Evolutionary conservation across 2,113 vertebrate genomes (phyloP), one percentile per base, ranked within the genome.

Genomic region (Fregetta grallaria): DNA sequence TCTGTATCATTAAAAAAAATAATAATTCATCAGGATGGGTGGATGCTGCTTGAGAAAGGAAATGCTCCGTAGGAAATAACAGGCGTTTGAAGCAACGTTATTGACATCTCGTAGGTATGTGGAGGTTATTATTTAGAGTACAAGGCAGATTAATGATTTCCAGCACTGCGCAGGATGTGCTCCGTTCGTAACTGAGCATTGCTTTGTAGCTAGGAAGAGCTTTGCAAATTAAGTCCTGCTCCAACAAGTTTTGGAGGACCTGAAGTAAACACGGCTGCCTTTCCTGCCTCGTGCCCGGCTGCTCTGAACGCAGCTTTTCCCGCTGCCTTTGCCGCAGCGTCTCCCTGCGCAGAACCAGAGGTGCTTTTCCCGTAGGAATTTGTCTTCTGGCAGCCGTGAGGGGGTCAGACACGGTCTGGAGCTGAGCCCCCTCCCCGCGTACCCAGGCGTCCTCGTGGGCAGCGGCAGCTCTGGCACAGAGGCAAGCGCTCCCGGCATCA

Each of bases 131-230:
- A 1, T 34, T 49, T 8, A 3, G 21, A 7, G 34, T 9, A 5
- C 9, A 1, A 66, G 63, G 8, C 18, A 8, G 34, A 11, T 10
- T 6, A 34, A 13, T 30, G 36, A 15, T 47, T 77, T 32, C 65
- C 42, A 86, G 62, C 12, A 0, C 45, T 0, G 11, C 6, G 5
- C 36, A n/a, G 88, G 88, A 58, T 90, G 67, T 9, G 40, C 72
- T 79, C 62, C 1, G 11, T 6, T 25, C 12, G 0, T 52, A 40
- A 25, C 32, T 2, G 9, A 73, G 45, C 30, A 0, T 66, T 15
- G 68, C 86, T 70, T 47, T 3, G 0, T 7, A 45, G 63, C 34
- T 36, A 3, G 45, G 70, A 59, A 80, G 50, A 62, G 78, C 58
- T 83, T 58, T 55, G 72, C 76, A 13, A 10, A 50, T 47, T 2